These are phyloP conservation scores for Brevimyrus niger DNA, from an alignment of 2,113 vertebrate species.

Conservation along the genomic window DNA sequence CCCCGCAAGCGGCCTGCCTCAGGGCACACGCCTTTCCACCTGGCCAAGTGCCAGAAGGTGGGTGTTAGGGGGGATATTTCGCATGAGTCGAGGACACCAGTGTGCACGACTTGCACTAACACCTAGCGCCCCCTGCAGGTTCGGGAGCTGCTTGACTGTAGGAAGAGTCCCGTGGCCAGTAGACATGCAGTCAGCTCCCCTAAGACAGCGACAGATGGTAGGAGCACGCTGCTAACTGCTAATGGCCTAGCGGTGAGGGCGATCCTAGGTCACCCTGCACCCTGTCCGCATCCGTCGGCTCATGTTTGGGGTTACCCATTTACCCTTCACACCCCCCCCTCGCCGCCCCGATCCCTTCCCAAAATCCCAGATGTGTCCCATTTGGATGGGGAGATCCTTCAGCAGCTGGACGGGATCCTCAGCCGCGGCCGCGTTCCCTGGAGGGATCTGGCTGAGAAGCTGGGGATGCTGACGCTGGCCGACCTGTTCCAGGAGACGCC, in stretches of 20 bases:
- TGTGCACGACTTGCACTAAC: neutral
- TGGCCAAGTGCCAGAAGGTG: constrained; percentile 83
- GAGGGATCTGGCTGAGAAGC: constrained; percentile 80
- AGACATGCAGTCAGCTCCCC: neutral
- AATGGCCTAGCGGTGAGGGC: neutral
- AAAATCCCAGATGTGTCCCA: constrained; percentile 18
- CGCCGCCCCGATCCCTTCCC: neutral
- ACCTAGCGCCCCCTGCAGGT: neutral
- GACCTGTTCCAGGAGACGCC: constrained; percentile 75
- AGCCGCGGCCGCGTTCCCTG: constrained; percentile 65
- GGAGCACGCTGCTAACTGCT: neutral
- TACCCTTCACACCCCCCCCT: neutral
- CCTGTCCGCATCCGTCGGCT: neutral
- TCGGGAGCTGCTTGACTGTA: constrained; percentile 45
- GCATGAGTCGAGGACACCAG: neutral
- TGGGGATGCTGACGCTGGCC: constrained; percentile 82
- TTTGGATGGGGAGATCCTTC: constrained; percentile 64
- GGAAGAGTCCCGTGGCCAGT: neutral
- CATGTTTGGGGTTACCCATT: neutral
- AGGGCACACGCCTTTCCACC: constrained; percentile 83
- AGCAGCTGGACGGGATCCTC: constrained; percentile 64
- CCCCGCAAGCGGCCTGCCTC: constrained; percentile 54
- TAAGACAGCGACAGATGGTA: neutral
- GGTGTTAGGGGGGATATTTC: neutral
- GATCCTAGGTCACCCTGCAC: neutral